Evolutionary conservation across 2,113 vertebrate genomes (phyloP), one percentile per base, ranked within the genome.

Genomic region (Terrapene triunguis): DNA sequence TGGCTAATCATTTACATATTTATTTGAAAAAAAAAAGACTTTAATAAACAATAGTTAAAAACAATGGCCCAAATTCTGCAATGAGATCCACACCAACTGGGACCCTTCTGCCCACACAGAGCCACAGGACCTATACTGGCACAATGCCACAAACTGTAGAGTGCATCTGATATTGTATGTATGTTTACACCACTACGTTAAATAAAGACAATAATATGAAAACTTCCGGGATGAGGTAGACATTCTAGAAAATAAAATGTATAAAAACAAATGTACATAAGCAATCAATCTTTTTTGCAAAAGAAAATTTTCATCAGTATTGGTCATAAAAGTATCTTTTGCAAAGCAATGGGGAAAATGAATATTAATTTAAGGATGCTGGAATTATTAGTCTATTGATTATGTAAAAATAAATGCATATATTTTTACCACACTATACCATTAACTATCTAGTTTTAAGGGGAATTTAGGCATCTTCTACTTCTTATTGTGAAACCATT

Each of bases 401-500:
- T 95, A 21, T 69, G 95, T 78, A 48, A 91, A 78, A 94, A 97
- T 54, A 53, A 85, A 93, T 76, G 2, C 32, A 62, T 12, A 32
- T 84, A 88, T 88, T 86, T 87, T 92, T 94, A 88, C 88, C 87
- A 92, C 87, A 87, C 92, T 72, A 82, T 94, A 85, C 93, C 78
- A 80, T 92, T 97, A 97, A 80, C 97, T 87, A 19, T 79, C 5
- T 50, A 95, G 90, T 89, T 94, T 96, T 90, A 82, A 48, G 85
- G 47, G 91, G 93, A 97, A 96, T 85, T 92, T 96, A 95, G 87
- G 51, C 57, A 81, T 97, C 54, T 95, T 91, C 48, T 93, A 54
- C 90, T 90, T 44, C 82, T 89, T 94, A 53, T 79, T 94, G 50
- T 88, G 79, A 89, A 97, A 98, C 90, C 84, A 80, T 96, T 95